Base-by-base conservation (phyloP, 2,113 vertebrate species). In the Syrrhaptes paradoxus region DNA sequence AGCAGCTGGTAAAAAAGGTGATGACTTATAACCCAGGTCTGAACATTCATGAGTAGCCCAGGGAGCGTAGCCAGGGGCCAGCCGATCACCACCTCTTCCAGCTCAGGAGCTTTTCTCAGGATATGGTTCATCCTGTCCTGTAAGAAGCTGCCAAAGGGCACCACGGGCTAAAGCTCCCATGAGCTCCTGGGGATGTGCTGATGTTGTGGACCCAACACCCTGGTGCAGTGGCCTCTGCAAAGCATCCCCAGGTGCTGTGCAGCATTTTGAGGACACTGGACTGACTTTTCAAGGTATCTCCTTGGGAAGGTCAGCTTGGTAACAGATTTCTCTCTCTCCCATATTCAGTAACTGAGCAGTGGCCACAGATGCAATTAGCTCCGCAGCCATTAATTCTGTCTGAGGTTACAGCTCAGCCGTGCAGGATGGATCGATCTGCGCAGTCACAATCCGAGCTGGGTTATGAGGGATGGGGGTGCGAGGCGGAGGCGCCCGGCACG, bases 401-500 rank as follows among this genome's bases (percentile, higher is more conserved):
- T 73, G 80, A 87, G 84, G 89, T 78, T 70, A 66, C 72, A 81
- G 85, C 81, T 87, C 1, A 57, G 78, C 57, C 2, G 1, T 29
- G 62, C 67, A 48, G 87, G 58, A 43, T 14, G 0, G 51, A 78
- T 89, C 4, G 2, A 36, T 67, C 51, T 8, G 28, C 2, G 0
- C 32, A 18, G 73, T 14, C 5, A 8, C 4, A 15, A 11, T 26
- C 58, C 2, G 18, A 74, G 32, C 57, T 34, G 89, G 11, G 21
- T 38, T 70, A 11, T 2, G 65, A 5, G 3, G 65, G 16, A 61
- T 32, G 26, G 38, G 43, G 46, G 10, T 19, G 38, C 2, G 16
- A 85, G 28, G 62, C 2, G 0, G 6, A 76, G 29, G n/a, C 29
- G 32, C 45, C 41, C 2, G 0, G 8, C 2, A 0, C 21, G 66